phyloP scores from a whole-genome alignment of 2,113 vertebrate species.

The Butorides virescens region DNA sequence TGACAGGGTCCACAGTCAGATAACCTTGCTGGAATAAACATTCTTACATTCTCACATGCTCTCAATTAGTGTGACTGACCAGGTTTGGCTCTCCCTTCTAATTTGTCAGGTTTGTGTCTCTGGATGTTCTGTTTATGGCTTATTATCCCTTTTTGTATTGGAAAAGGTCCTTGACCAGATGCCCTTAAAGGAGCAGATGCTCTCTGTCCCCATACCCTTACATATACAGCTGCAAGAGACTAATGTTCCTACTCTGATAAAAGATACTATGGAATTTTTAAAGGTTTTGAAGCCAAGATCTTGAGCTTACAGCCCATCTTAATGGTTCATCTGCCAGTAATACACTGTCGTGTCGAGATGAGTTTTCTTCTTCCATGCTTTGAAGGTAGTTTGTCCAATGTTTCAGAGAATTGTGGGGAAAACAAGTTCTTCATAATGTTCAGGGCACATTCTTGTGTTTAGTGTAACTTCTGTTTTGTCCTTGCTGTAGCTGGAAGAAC shows the following conservation, averaged over 20 bases:
- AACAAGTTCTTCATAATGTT: background rate
- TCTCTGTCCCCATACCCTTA: background rate
- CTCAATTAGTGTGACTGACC: background rate
- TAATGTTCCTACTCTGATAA: background rate
- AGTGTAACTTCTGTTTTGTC: background rate
- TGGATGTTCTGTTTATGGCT: background rate
- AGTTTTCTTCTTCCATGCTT: background rate
- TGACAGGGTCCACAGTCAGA: background rate
- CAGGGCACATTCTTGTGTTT: background rate
- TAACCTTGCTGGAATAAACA: background rate
- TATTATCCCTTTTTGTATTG: background rate
- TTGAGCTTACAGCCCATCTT: background rate
- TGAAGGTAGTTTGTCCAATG: background rate
- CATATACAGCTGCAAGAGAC: background rate
- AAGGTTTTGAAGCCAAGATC: background rate
- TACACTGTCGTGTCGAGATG: background rate
- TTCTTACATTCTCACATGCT: background rate
- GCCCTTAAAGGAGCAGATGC: background rate
- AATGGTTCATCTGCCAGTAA: background rate
- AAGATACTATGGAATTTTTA: background rate
- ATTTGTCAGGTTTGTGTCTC: background rate
- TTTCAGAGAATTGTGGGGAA: background rate
- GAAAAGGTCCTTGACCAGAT: background rate
- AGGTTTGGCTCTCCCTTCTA: background rate
- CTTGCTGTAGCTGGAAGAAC: slow-evolving; percentile 84